phyloP scores from a whole-genome alignment of 2,888 invertebrate genomes.

The Zelleria hepariella region DNA sequence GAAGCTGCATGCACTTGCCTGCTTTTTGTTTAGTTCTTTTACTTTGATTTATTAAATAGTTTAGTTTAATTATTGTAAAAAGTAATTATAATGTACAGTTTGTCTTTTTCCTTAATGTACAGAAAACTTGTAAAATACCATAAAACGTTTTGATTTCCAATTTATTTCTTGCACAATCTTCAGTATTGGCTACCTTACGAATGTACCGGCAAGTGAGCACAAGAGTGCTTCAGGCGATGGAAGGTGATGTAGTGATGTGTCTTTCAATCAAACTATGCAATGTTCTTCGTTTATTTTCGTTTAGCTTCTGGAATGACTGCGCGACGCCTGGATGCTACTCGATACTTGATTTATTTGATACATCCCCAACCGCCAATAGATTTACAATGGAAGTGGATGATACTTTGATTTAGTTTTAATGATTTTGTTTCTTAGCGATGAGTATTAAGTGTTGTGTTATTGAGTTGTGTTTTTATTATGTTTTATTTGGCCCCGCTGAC shows the following conservation, averaged over 20 bases:
- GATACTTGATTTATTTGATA: background rate
- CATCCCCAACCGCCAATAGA: constrained; percentile 23
- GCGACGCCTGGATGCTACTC: constrained; percentile 37
- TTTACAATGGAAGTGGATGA: constrained; percentile 47
- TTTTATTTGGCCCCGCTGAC: constrained; percentile 78
- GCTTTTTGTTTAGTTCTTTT: constrained; percentile 76
- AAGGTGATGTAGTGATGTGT: constrained; percentile 47
- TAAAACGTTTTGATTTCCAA: constrained; percentile 76
- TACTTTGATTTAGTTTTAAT: constrained; percentile 40
- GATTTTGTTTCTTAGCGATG: constrained; percentile 55
- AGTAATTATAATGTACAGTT: constrained; percentile 67
- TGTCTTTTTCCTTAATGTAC: constrained; percentile 65
- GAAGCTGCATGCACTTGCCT: constrained; percentile 79
- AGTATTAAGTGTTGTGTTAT: constrained; percentile 65
- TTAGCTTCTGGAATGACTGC: constrained; percentile 60
- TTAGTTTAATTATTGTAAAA: constrained; percentile 68
- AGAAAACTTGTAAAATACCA: constrained; percentile 68
- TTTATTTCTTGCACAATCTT: constrained; percentile 78
- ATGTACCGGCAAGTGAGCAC: constrained; percentile 74
- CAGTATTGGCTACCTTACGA: constrained; percentile 78
- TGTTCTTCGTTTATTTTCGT: constrained; percentile 52
- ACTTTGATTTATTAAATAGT: constrained; percentile 66
- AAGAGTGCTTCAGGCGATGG: constrained; percentile 38
- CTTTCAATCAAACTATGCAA: constrained; percentile 24
- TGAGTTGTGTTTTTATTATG: constrained; percentile 67